Evolutionary conservation across 2,113 vertebrate genomes (phyloP), one percentile per base, ranked within the genome.

Genomic region (Grallaria varia): DNA sequence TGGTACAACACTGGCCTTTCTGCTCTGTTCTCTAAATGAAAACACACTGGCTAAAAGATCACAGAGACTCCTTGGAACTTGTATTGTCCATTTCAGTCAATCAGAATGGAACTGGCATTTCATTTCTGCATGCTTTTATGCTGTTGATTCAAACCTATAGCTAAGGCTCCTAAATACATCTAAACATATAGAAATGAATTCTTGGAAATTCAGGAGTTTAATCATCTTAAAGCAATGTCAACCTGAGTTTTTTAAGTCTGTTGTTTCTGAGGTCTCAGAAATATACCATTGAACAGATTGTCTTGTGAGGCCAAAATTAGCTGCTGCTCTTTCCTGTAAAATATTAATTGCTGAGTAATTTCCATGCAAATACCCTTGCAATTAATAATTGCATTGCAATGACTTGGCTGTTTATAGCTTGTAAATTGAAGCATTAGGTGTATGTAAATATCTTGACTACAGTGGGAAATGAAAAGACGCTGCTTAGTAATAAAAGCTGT

Each of bases 401-500:
- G 56, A 45, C 69, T 90, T 84, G 55, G 50, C 88, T 96, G 83
- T 84, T 96, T 96, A 94, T 78, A 81, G 83, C 73, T 76, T 94
- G 90, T 64, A 92, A 96, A 96, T 81, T 89, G 75, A 94, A 96
- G 55, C 52, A 77, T 85, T 95, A 87, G 76, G 39, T 89, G 62
- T 95, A 95, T 92, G 88, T 86, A 94, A 94, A 95, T 94, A 90
- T 81, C 85, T 90, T 81, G 68, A 60, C 76, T 90, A 87, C 25
- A 53, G 85, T 64, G 73, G 73, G 60, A 96, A 92, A 93, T 88
- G n/a, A 83, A 95, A 92, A 88, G 95, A 95, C 56, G 33, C 64
- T 94, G 50, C 83, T 75, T 84, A 88, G 90, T 93, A 96, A 84
- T 92, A 92, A 92, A 92, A 96, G n/a, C 69, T 92, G 88, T 78